These are phyloP conservation scores for Clupea harengus DNA, from an alignment of 2,113 vertebrate genomes.

Conservation along the genomic window DNA sequence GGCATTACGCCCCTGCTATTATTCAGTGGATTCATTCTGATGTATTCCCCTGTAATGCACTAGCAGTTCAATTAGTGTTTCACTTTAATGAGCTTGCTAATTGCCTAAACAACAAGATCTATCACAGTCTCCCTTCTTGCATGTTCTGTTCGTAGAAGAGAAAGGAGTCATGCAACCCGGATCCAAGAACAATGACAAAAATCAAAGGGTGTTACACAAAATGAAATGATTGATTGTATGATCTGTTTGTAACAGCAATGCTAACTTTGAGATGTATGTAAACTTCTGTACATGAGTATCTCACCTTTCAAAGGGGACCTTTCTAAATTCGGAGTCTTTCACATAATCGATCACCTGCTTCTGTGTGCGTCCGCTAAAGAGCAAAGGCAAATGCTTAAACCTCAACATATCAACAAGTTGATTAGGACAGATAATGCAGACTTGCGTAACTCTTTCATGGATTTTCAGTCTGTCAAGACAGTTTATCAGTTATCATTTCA, in stretches of 20 bases:
- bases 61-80: neutral
- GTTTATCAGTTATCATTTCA: neutral
- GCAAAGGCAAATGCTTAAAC: neutral
- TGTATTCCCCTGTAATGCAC: neutral
- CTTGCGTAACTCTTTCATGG: neutral
- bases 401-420: neutral
- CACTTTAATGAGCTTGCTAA: neutral
- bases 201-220: neutral
- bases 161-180: neutral
- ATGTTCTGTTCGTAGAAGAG: neutral
- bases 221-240: neutral
- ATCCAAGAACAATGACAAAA: neutral
- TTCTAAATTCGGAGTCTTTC: constrained; percentile 91
- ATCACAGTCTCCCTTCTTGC: neutral
- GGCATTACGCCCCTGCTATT: neutral
- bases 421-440: neutral
- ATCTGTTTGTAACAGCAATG: neutral
- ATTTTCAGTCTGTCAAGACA: neutral
- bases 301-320: constrained; percentile 94
- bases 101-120: neutral
- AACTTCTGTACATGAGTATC: neutral
- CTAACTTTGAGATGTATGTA: no score
- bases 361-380: constrained; percentile 87
- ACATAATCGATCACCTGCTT: constrained; percentile 94
- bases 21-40: neutral